Conservation (phyloP, 2,888 invertebrate species). For the Coleophora flavipennella region DNA sequence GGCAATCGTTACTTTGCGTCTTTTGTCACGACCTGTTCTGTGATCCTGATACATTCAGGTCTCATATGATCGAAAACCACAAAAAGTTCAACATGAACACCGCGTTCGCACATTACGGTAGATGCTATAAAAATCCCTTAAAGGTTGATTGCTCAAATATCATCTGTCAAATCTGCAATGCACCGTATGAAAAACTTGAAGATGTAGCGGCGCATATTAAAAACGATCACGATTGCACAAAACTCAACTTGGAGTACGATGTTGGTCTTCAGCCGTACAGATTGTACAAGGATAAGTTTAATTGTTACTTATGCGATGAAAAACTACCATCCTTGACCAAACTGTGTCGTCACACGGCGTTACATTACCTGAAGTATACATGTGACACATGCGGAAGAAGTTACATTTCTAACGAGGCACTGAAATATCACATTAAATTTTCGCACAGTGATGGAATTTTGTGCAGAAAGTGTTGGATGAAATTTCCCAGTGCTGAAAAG, state of each 20-base stretch:
- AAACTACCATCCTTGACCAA: constrained; percentile 42
- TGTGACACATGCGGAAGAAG: constrained; percentile 53
- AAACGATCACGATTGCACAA: constrained; percentile 27
- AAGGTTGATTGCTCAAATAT: constrained; percentile 52
- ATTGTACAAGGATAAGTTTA: constrained; percentile 39
- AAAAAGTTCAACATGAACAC: constrained; percentile 38
- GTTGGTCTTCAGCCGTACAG: constrained; percentile 49
- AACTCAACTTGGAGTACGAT: constrained; percentile 35
- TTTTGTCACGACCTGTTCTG: constrained; percentile 52
- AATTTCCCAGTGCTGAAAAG: constrained; percentile 34
- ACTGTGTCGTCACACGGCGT: constrained; percentile 46
- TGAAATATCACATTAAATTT: constrained; percentile 47
- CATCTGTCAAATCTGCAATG: constrained; percentile 39
- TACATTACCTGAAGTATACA: constrained; percentile 46
- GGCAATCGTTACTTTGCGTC: constrained; percentile 46
- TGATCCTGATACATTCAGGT: constrained; percentile 40
- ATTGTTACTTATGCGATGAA: constrained; percentile 38
- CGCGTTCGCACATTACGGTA: constrained; percentile 45
- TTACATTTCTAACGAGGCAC: constrained; percentile 42
- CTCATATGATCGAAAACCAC: constrained; percentile 41
- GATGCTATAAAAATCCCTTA: constrained; percentile 34
- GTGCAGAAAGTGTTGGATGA: constrained; percentile 52
- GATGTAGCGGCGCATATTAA: constrained; percentile 40
- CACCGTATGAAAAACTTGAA: constrained; percentile 30
- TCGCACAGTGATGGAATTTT: constrained; percentile 36